These are phyloP conservation scores for Elmis aenea DNA, from an alignment of 2,888 invertebrate species.

Conservation along the genomic window DNA sequence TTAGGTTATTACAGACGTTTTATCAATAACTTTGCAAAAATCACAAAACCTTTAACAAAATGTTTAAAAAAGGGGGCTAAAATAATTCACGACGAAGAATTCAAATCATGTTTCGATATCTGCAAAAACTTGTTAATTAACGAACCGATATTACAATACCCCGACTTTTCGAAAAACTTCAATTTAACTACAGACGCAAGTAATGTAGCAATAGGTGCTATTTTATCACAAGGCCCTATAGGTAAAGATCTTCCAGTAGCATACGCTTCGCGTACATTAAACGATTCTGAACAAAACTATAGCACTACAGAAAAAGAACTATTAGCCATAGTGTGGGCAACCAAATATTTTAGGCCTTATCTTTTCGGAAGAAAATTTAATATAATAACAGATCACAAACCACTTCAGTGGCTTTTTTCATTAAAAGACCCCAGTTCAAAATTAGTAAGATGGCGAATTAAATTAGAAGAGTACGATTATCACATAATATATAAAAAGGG, in stretches of 20 bases:
- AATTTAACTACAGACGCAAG: constrained; percentile 34
- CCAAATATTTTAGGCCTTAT: constrained; percentile 21
- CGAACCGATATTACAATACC: constrained; percentile 36
- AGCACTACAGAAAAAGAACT: constrained; percentile 28
- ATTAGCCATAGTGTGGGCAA: constrained; percentile 15
- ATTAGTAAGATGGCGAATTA: constrained; percentile 18
- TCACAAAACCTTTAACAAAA: constrained; percentile 30
- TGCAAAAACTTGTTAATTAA: constrained; percentile 10
- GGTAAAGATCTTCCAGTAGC: constrained; percentile 30
- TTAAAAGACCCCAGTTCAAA: constrained; percentile 11
- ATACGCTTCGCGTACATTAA: constrained; percentile 32
- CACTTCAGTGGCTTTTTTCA: constrained; percentile 11
- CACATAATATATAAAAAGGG: constrained; percentile 29
- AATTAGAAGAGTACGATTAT: constrained; percentile 27
- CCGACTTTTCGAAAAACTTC: constrained; percentile 34
- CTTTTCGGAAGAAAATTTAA: constrained; percentile 20
- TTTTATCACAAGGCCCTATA: constrained; percentile 30
- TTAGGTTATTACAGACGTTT: constrained; percentile 31
- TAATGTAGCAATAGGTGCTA: constrained; percentile 29
- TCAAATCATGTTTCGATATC: constrained; percentile 2
- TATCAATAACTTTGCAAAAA: constrained; percentile 21
- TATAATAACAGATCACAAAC: constrained; percentile 20
- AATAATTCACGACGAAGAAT: constrained; percentile 1
- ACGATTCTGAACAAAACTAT: constrained; percentile 28
- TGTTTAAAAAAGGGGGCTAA: constrained; percentile 27